phyloP scores from a whole-genome alignment of 2,797 vertebrate genomes.

The Falco naumanni region DNA sequence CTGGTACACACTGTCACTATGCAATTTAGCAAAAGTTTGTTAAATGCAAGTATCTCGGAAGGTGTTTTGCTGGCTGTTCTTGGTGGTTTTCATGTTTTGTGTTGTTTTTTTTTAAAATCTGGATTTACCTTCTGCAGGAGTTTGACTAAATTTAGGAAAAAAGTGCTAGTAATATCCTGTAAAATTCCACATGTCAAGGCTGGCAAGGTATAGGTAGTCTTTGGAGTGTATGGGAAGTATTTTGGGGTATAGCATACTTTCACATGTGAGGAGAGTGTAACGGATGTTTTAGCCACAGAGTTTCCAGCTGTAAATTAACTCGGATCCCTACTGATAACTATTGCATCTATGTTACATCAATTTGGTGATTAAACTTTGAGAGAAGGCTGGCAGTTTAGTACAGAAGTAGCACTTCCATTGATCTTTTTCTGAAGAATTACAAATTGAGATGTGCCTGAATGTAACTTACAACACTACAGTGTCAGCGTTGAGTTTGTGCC shows the following conservation, averaged over 20 bases:
- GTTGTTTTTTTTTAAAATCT: not conserved
- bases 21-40: slow-evolving; percentile 62
- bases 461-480: slow-evolving; percentile 46
- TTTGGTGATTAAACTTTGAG: slow-evolving; percentile 49
- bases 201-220: slow-evolving; percentile 31
- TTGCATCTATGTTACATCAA: not conserved
- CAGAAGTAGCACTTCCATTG: slow-evolving; percentile 32
- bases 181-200: slow-evolving; percentile 17
- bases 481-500: slow-evolving; percentile 78
- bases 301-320: not conserved
- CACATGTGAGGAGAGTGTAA: not conserved
- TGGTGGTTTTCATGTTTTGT: not conserved
- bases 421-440: slow-evolving; percentile 35
- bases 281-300: not conserved
- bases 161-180: slow-evolving; percentile 17
- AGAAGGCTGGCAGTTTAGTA: slow-evolving; percentile 42
- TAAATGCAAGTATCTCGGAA: slow-evolving; percentile 28
- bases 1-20: slow-evolving; percentile 66
- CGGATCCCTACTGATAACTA: not conserved
- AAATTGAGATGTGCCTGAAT: slow-evolving; percentile 60
- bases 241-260: not conserved
- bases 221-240: not conserved
- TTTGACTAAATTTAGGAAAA: slow-evolving; percentile 37
- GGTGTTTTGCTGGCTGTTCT: not conserved
- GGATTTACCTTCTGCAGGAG: not conserved